Base-by-base conservation (phyloP, 2,888 invertebrate genomes). In the Metopia argyrocephala region DNA sequence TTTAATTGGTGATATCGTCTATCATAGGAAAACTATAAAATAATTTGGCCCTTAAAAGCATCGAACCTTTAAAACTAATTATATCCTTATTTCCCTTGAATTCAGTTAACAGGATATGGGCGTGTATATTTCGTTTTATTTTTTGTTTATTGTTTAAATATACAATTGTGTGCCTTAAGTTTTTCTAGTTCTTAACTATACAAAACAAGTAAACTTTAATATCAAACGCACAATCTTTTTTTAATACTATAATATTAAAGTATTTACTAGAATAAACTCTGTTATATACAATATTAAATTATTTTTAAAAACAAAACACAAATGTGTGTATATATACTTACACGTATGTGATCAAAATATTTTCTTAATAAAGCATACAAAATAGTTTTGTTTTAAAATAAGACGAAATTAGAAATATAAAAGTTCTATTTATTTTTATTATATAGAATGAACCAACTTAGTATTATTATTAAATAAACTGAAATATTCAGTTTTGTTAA, bases 151-250 rank as follows among this genome's bases (percentile, higher is more conserved):
- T 74, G 18, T 73, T 65, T 31, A n/a, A 18, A 71, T 70, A 71
- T 75, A 76, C 81, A 73, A 74, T 69, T 54, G 70, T 69, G 83
- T 83, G 83, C 83, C 83, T 83, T 81, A 76, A 78, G 56, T 73
- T 62, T 71, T 38, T 38, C 38, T 38, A 12, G 15, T 9, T 38
- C 12, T 4, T 38, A 38, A 38, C n/a, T n/a, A n/a, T n/a, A 71
- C 48, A 71, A 75, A 54, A 64, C 56, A 75, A 82, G 75, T 78
- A 75, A 82, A 71, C 79, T 79, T 79, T 28, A 59, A 70, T 27
- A 54, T 45, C 5, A 76, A 73, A 69, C 61, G 73, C 76, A 79
- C 73, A 71, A 69, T 79, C 21, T 71, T 52, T 48, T 25, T 71
- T 75, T n/a, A 81, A 12, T 65, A 54, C 62, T n/a, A 27, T 65